Conservation (phyloP, 2,888 invertebrate species). For the Meiosimyza platycephala region DNA sequence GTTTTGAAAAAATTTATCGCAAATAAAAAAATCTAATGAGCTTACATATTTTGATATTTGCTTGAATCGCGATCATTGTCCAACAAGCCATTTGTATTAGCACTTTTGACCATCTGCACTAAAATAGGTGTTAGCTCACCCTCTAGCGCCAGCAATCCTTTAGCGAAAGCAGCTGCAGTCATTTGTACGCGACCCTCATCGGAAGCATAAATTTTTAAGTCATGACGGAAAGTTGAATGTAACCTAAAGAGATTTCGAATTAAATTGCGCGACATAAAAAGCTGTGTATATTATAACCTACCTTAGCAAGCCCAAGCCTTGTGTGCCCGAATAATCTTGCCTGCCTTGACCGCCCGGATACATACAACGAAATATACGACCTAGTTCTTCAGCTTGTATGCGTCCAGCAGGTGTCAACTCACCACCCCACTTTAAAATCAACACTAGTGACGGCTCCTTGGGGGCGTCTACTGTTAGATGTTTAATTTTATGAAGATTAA, state of each 20-base stretch:
- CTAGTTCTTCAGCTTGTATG: constrained; percentile 96
- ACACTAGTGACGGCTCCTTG: constrained; percentile 91
- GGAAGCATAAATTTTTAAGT: constrained; percentile 98
- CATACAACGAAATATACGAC: constrained; percentile 98
- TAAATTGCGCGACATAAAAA: background rate
- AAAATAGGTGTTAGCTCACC: constrained; percentile 98
- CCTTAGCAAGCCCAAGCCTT: constrained; percentile 93
- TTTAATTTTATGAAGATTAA: background rate
- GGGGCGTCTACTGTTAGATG: constrained; percentile 74
- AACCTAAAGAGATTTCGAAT: constrained; percentile 68
- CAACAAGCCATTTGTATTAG: constrained; percentile 96
- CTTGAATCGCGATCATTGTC: constrained; percentile 99
- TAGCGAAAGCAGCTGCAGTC: constrained; percentile 99
- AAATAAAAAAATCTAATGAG: constrained; percentile 7
- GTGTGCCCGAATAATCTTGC: constrained; percentile 91
- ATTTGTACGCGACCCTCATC: constrained; percentile 99
- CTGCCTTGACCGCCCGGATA: constrained; percentile 98
- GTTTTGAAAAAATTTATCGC: background rate
- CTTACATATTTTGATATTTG: constrained; percentile 93
- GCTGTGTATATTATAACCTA: constrained; percentile 37
- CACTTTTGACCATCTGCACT: constrained; percentile 99
- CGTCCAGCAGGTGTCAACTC: constrained; percentile 98
- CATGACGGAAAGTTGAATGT: constrained; percentile 98
- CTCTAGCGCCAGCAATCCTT: constrained; percentile 95
- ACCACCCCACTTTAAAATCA: constrained; percentile 99